Base-by-base conservation (phyloP, 1,140 invertebrate species). In the Harpegnathos saltator region DNA sequence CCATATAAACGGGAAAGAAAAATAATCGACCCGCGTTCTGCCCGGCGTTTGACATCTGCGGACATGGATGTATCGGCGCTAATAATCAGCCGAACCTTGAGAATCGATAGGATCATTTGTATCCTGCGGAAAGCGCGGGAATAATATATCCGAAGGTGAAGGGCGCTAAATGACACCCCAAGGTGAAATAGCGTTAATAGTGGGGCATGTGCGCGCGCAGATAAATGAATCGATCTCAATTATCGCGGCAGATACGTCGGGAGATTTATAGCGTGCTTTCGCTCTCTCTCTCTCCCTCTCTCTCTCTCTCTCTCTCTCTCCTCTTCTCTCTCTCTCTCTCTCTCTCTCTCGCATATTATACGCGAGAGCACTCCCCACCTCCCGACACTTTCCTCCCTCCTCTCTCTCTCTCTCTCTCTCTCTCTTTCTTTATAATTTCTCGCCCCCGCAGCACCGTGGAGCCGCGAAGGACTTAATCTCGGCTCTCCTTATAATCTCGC, bases 211-310 rank as follows among this genome's bases (percentile, higher is more conserved):
- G 33, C 33, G 17, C 75, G 33, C 33, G 17, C n/a, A 17, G 65
- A 71, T 56, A 71, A 80, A 80, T 69, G 33, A 80, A 80, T 80
- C 75, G 75, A 80, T 80, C 75, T 80, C 63, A 80, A 80, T 80
- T 80, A 80, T 58, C 33, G 52, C 29, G 33, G 22, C 29, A 69
- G 22, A 69, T 80, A 80, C 65, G 5, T 19, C 19, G 48, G 33
- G 26, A 12, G 14, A 19, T 3, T 44, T 68, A 19, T 68, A 58
- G 44, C 19, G 5, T 29, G 7, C 15, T 50, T 15, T 3, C 19
- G 62, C 50, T 7, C 12, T 17, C 63, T n/a, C 1, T 5, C 29
- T 1, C 29, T 33, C 29, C 5, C 29, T 33, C 5, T 33, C 1
- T 33, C 5, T 33, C 29, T 33, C 29, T 33, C 29, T 33, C 29